Conservation (phyloP, 2,888 invertebrate species). For the Holacanthella duospinosa region DNA sequence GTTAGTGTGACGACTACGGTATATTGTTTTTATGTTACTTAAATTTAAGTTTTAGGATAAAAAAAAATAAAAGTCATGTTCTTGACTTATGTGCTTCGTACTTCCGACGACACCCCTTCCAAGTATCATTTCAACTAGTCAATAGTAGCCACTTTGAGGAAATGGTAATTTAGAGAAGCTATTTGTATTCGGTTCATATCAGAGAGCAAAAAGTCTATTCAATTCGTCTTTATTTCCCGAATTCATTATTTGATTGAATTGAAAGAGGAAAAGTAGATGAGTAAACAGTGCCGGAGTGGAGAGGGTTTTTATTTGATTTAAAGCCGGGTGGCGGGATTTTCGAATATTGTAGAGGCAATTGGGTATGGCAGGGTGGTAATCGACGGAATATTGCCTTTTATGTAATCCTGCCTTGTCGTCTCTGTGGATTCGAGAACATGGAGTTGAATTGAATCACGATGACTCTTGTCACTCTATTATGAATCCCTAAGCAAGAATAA, state of each 20-base stretch:
- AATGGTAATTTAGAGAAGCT: no score
- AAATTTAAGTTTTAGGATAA: no score
- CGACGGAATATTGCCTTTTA: background rate
- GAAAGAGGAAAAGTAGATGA: slow-evolving; percentile 1
- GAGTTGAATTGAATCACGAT: background rate
- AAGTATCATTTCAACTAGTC: no score
- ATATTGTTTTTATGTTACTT: no score
- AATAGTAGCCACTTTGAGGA: no score
- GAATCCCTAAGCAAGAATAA: background rate
- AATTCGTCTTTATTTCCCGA: no score
- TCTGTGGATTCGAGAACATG: background rate
- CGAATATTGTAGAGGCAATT: background rate
- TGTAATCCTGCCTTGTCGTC: background rate
- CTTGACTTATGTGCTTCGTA: no score
- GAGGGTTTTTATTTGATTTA: background rate
- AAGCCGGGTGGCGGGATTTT: background rate
- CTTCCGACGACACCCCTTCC: no score
- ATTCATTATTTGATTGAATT: background rate
- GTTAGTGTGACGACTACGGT: no score
- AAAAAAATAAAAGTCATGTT: no score
- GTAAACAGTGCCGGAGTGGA: background rate
- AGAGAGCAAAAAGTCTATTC: no score
- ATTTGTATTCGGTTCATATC: background rate
- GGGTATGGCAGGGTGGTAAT: background rate
- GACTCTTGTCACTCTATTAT: slow-evolving; percentile 5